Evolutionary conservation across 2,113 vertebrate species (phyloP).

Genomic region (Spilogale gracilis): DNA sequence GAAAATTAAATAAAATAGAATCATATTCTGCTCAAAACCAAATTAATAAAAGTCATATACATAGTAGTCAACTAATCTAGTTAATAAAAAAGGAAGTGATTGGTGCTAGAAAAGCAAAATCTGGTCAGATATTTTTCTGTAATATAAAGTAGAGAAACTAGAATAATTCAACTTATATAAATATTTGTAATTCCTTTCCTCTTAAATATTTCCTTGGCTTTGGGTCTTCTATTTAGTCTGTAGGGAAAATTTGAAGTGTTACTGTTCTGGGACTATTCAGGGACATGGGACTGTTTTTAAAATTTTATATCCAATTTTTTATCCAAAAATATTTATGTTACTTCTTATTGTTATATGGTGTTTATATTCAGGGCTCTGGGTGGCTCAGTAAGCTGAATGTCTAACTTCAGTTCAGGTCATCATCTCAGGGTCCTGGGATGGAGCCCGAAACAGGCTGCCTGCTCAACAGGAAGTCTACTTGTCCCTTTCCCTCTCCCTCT

Average conservation of each 20-base stretch:
- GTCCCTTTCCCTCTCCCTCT: not conserved
- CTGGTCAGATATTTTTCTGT: not conserved
- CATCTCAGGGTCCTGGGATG: not conserved
- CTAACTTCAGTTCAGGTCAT: not conserved
- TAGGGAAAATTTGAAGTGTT: not conserved
- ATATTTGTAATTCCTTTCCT: not conserved
- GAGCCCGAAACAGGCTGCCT: not conserved
- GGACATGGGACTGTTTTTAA: not conserved
- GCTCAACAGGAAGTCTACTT: not conserved
- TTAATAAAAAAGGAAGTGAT: not conserved
- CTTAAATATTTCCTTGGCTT: not conserved
- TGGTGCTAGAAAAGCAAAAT: not conserved
- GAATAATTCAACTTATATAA: not conserved
- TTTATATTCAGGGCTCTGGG: not conserved
- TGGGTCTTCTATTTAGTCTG: not conserved
- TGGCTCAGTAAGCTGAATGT: not conserved
- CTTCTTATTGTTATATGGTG: not conserved
- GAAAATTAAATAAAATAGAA: not conserved
- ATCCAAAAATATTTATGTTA: not conserved
- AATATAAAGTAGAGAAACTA: not conserved
- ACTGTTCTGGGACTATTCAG: not conserved
- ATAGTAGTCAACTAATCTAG: not conserved
- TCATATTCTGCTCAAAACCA: not conserved
- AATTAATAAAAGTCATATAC: not conserved
- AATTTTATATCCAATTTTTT: not conserved